These are phyloP conservation scores for Ammospiza maritima DNA, from an alignment of 2,797 vertebrate species.

Conservation along the genomic window DNA sequence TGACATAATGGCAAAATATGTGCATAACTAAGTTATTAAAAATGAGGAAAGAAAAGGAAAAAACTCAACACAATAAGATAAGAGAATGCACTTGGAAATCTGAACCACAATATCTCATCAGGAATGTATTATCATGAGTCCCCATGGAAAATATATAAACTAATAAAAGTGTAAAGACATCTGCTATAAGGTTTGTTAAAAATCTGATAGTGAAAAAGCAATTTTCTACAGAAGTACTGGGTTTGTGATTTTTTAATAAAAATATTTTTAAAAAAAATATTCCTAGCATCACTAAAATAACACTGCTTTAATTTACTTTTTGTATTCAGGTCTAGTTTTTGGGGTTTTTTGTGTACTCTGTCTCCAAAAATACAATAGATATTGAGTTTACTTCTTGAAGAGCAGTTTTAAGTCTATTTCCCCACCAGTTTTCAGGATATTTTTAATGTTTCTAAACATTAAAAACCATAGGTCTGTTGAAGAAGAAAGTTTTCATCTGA, in stretches of 20 bases:
- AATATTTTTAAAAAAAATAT: rapidly evolving
- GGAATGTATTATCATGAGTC: not conserved
- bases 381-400: not conserved
- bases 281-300: not conserved
- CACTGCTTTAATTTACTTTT: not conserved
- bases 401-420: not conserved
- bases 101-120: not conserved
- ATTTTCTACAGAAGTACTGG: not conserved
- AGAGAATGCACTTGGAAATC: not conserved
- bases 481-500: not conserved
- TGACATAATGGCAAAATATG: constrained; percentile 11
- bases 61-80: not conserved
- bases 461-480: not conserved
- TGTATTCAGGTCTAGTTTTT: not conserved
- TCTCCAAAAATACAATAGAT: not conserved
- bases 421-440: rapidly evolving
- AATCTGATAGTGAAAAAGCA: not conserved
- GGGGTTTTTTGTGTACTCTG: not conserved
- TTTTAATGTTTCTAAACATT: not conserved
- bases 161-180: not conserved
- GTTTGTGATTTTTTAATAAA: not conserved
- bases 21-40: constrained; percentile 1
- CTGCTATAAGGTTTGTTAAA: not conserved
- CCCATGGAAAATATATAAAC: not conserved
- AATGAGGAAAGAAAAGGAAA: not conserved